Percentiles rank a stretch among this genome's conserved stretches.
These are phyloP conservation scores for Caerostris extrusa DNA, from an alignment of 1,140 invertebrate genomes.

Conservation along the genomic window DNA sequence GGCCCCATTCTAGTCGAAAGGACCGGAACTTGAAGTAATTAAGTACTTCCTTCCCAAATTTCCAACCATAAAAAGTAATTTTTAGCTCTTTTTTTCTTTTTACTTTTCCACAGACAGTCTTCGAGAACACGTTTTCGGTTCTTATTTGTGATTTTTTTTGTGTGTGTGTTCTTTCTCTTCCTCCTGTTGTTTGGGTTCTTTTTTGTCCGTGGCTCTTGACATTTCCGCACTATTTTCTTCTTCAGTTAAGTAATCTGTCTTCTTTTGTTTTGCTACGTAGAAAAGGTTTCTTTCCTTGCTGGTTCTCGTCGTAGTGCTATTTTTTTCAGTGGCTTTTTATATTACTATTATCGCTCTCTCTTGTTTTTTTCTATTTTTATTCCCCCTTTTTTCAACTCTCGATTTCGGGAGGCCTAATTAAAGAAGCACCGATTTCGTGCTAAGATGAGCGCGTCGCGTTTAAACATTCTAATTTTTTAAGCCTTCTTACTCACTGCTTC, in stretches of 20 bases:
- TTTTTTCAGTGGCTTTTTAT: neutral
- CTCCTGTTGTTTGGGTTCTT: neutral
- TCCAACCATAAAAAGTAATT: constrained; percentile 67
- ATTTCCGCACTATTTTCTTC: constrained; percentile 69
- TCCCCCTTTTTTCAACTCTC: constrained; percentile 8
- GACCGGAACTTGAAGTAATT: constrained; percentile 71
- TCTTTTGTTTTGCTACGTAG: constrained; percentile 54
- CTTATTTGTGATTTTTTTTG: constrained; percentile 46
- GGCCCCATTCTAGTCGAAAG: constrained; percentile 31
- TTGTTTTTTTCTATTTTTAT: constrained; percentile 8
- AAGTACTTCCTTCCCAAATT: constrained; percentile 66
- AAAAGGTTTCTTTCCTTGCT: constrained; percentile 10
- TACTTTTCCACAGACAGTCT: neutral
- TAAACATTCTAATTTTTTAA: constrained; percentile 53
- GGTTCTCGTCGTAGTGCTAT: too few species aligned
- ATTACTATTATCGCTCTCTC: neutral
- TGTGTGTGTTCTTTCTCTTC: neutral
- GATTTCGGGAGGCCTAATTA: constrained; percentile 65
- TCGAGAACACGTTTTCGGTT: constrained; percentile 23
- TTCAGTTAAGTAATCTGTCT: constrained; percentile 71
- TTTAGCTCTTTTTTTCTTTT: constrained; percentile 47
- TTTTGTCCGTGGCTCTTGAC: constrained; percentile 48
- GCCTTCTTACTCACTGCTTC: neutral
- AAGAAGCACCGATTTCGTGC: constrained; percentile 67
- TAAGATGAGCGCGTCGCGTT: constrained; percentile 47